Conservation (phyloP, 1,140 invertebrate genomes). For the Drepana arcuata region DNA sequence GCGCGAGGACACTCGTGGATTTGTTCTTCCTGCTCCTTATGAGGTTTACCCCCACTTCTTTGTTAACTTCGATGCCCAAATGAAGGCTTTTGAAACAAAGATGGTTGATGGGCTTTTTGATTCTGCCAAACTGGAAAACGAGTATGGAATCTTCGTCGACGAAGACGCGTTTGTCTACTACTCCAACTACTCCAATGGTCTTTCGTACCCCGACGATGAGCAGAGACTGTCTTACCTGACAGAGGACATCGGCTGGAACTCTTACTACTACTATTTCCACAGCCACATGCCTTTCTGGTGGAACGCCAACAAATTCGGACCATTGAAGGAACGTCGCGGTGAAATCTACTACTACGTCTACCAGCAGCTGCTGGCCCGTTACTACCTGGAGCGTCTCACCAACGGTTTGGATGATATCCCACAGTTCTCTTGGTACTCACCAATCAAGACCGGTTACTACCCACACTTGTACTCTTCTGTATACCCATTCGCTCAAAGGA, state of each 20-base stretch:
- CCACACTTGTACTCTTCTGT: slow-evolving; percentile 50
- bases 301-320: slow-evolving; percentile 59
- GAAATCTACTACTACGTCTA: slow-evolving; percentile 76
- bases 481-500: slow-evolving; percentile 43
- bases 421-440: slow-evolving; percentile 71
- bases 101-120: slow-evolving; percentile 68
- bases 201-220: slow-evolving; percentile 70
- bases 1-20: slow-evolving; percentile 72
- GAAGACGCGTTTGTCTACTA: slow-evolving; percentile 54
- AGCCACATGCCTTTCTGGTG: slow-evolving; percentile 78
- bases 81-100: slow-evolving; percentile 72
- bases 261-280: slow-evolving; percentile 80
- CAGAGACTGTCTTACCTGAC: slow-evolving; percentile 80
- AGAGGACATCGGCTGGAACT: slow-evolving; percentile 79
- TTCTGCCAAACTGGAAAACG: slow-evolving; percentile 25
- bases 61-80: slow-evolving; percentile 72
- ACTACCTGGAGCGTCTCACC: slow-evolving; percentile 78
- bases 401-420: slow-evolving; percentile 75
- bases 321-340: slow-evolving; percentile 72
- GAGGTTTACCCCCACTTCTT: slow-evolving; percentile 77
- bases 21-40: slow-evolving; percentile 76
- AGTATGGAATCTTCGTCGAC: slow-evolving; percentile 61
- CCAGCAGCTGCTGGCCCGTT: slow-evolving; percentile 77
- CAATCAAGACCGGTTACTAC: slow-evolving; percentile 73
- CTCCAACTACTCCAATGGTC: slow-evolving; percentile 71